Evolutionary conservation across 1,140 invertebrate species (phyloP), one percentile per base, ranked within the genome.

Genomic region (Pseudomyrmex flavicornis): DNA sequence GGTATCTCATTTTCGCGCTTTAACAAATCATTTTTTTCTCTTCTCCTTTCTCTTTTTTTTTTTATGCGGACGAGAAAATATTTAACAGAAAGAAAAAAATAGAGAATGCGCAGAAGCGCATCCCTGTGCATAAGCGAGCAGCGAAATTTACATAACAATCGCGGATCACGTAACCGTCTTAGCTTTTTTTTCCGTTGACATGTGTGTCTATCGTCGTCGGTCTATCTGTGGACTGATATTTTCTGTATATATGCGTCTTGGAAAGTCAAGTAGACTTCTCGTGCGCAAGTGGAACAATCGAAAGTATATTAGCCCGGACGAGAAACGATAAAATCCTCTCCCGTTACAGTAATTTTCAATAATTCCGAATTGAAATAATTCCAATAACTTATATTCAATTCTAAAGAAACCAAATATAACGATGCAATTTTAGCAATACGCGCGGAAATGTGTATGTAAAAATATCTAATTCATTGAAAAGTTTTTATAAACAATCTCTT

Each of bases 121-220:
- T 92, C 89, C 87, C 90, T 90, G 89, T 84, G 89, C 89, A 90
- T 91, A 92, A 91, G 85, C 91, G 86, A 83, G 82, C 86, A 89
- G 84, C 88, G 85, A 89, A 92, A 94, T 94, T 94, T 94, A 93
- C 93, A 94, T 94, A 94, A 94, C 92, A 94, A 93, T 94, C 91
- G 91, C 84, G 82, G 88, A 93, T 94, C 91, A 93, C 93, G 92
- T 93, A 94, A 94, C 91, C 86, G 90, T 91, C 89, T 92, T 91
- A 83, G 92, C 86, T 89, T 89, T 88, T 35, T 35, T 86, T 88
- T 83, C 79, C 63, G 82, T 66, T 73, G 79, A 69, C 84, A 88
- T 91, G 73, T 89, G 86, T 75, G 86, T 84, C 63, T 13, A 13
- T 35, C 35, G 35, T 7, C 69, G 72, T 85, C 62, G 62, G 54